Evolutionary conservation across 2,888 invertebrate genomes (phyloP).

Genomic region (Melinaea marsaeus): DNA sequence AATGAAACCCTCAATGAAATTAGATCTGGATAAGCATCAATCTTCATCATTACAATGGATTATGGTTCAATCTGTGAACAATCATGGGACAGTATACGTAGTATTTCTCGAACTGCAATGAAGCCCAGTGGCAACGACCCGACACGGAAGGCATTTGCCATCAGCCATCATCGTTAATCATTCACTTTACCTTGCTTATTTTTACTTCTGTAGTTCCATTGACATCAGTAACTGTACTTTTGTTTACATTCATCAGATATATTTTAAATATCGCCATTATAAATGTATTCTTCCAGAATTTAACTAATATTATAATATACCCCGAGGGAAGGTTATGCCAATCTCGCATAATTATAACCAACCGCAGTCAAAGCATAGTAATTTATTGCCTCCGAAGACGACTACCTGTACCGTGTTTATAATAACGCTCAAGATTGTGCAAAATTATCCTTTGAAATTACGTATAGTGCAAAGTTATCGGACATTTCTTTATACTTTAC

Average conservation of each 20-base stretch:
- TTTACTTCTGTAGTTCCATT: constrained; percentile 22
- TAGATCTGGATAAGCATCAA: too few species aligned
- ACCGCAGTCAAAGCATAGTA: constrained; percentile 39
- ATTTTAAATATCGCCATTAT: too few species aligned
- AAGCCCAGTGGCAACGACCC: constrained; percentile 39
- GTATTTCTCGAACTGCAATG: constrained; percentile 14
- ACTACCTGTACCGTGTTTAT: constrained; percentile 26
- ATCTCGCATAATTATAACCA: constrained; percentile 18
- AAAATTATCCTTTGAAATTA: constrained; percentile 8
- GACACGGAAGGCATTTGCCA: constrained; percentile 33
- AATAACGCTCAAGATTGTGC: constrained; percentile 16
- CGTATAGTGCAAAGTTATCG: too few species aligned
- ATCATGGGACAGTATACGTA: neutral
- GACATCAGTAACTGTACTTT: constrained; percentile 3
- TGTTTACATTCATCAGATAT: too few species aligned
- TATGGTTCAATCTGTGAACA: neutral
- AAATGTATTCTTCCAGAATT: neutral
- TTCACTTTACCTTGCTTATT: constrained; percentile 22
- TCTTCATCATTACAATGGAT: constrained; percentile 23
- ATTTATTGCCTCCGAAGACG: constrained; percentile 30
- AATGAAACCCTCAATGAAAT: too few species aligned
- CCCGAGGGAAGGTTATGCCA: neutral
- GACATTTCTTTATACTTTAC: too few species aligned
- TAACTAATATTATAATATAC: neutral
- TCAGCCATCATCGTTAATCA: constrained; percentile 39